Percentiles rank a stretch among this genome's conserved stretches.
Evolutionary conservation across 2,888 invertebrate species (phyloP).

Genomic region (Plemyria rubiginata): DNA sequence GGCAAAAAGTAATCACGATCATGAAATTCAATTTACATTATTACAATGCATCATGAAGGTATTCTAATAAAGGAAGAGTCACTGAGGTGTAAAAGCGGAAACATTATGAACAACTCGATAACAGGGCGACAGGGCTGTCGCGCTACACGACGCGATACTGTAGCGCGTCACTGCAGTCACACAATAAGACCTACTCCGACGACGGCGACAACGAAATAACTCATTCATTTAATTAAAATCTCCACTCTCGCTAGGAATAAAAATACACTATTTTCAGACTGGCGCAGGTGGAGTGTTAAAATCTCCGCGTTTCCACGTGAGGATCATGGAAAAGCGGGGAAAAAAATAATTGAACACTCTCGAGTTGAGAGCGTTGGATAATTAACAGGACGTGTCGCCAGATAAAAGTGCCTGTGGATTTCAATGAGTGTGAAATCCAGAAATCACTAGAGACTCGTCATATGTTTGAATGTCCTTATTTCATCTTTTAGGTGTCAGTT

Average conservation of each 20-base stretch:
- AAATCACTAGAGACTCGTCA: constrained; percentile 62
- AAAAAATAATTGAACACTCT: constrained; percentile 82
- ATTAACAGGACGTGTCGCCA: constrained; percentile 83
- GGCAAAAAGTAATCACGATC: constrained; percentile 22
- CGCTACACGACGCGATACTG: constrained; percentile 44
- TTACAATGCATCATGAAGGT: constrained; percentile 43
- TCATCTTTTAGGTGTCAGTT: constrained; percentile 71
- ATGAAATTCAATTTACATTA: constrained; percentile 39
- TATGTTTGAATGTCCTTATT: constrained; percentile 54
- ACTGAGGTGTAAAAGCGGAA: constrained; percentile 55
- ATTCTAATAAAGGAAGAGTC: constrained; percentile 53
- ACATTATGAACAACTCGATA: constrained; percentile 54
- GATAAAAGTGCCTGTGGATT: constrained; percentile 79
- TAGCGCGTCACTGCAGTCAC: constrained; percentile 46
- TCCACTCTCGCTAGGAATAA: constrained; percentile 65
- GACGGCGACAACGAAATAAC: constrained; percentile 61
- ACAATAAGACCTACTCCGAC: constrained; percentile 34
- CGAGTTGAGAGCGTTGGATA: constrained; percentile 77
- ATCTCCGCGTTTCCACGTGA: constrained; percentile 81
- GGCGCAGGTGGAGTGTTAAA: constrained; percentile 82
- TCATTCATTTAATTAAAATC: constrained; percentile 80
- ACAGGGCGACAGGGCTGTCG: constrained; percentile 43
- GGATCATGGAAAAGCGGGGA: constrained; percentile 73
- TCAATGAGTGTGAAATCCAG: constrained; percentile 72
- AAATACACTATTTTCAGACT: constrained; percentile 75